Evolutionary conservation across 2,113 vertebrate species (phyloP).

Genomic region (Carassius gibelio): DNA sequence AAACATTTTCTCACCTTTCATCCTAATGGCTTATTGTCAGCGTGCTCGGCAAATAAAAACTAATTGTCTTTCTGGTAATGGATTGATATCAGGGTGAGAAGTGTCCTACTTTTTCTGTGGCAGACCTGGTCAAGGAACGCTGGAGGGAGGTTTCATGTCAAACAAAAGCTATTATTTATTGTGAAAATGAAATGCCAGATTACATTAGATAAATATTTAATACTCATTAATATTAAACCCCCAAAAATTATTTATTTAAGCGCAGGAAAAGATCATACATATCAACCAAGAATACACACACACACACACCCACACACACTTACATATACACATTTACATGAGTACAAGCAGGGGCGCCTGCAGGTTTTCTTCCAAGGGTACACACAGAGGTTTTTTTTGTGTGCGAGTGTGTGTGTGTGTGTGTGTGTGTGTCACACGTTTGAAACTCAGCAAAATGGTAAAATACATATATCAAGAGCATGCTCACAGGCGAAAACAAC

Average conservation of each 20-base stretch:
- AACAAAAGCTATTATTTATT: constrained; percentile 14
- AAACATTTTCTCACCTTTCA: constrained; percentile 40
- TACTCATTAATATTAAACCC: neutral
- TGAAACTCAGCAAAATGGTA: too few relatives aligned
- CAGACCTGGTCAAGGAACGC: neutral
- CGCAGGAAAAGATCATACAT: neutral
- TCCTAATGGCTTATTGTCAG: constrained; percentile 65
- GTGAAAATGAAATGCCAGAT: neutral
- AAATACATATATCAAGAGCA: too few relatives aligned
- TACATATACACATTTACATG: too few relatives aligned
- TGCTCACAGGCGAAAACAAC: too few relatives aligned
- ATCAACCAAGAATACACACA: neutral
- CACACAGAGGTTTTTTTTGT: too few relatives aligned
- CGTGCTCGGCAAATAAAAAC: constrained; percentile 67
- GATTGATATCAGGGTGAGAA: constrained; percentile 40
- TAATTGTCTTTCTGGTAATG: constrained; percentile 49
- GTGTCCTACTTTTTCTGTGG: constrained; percentile 38
- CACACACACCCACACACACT: neutral
- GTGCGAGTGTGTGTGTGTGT: too few relatives aligned
- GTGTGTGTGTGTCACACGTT: too few relatives aligned
- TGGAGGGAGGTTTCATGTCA: constrained; percentile 24
- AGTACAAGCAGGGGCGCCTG: too few relatives aligned
- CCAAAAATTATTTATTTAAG: neutral
- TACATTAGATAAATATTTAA: neutral
- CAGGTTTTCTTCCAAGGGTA: too few relatives aligned